phyloP scores from a whole-genome alignment of 2,888 invertebrate genomes.

The Melinaea marsaeus region DNA sequence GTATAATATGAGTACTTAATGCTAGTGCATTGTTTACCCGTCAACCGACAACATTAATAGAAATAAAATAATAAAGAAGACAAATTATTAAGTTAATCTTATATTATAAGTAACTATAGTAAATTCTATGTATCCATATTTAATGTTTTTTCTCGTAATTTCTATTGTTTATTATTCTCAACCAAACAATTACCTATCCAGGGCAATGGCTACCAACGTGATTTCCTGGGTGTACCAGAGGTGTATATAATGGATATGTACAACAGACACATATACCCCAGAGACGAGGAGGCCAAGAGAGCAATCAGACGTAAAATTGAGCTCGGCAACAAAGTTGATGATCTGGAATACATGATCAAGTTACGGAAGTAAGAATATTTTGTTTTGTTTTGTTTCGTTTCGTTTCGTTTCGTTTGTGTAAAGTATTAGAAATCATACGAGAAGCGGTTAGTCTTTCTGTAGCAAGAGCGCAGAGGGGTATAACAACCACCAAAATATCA shows the following conservation, averaged over 20 bases:
- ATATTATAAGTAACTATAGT: neutral
- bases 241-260: conserved; percentile 95
- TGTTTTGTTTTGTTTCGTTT: neutral
- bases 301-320: conserved; percentile 85
- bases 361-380: conserved; percentile 77
- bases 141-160: neutral
- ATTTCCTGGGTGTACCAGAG: conserved; percentile 83
- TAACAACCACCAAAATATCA: too few relatives aligned
- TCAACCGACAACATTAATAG: too few relatives aligned
- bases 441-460: too few relatives aligned
- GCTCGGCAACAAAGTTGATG: conserved; percentile 77
- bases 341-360: conserved; percentile 82
- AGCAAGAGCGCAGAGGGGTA: too few relatives aligned
- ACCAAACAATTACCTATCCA: conserved; percentile 41
- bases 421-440: too few relatives aligned
- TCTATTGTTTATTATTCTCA: conserved; percentile 14
- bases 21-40: too few relatives aligned
- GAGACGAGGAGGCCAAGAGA: conserved; percentile 84
- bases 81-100: neutral
- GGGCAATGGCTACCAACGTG: conserved; percentile 93
- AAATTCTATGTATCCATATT: neutral
- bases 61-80: too few relatives aligned
- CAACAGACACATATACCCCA: conserved; percentile 88
- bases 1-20: too few relatives aligned
- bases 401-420: too few relatives aligned